Base-by-base conservation (phyloP, 2,888 invertebrate genomes). In the Amiota mariae region DNA sequence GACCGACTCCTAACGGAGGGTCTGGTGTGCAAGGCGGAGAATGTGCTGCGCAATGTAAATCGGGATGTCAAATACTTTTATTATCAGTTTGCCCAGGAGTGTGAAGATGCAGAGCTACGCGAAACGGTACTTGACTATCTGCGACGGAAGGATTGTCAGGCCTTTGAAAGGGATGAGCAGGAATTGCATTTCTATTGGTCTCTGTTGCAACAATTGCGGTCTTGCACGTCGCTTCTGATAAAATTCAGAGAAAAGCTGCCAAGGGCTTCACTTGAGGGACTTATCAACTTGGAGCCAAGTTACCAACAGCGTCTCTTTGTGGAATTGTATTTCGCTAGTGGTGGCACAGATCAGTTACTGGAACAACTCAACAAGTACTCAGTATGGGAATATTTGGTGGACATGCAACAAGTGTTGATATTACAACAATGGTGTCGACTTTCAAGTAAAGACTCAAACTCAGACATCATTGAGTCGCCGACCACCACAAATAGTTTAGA, bases 61-160 rank as follows among this genome's bases (percentile, higher is more conserved):
- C 80, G 88, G 2, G 87, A 90, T 74, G 87, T 88, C 0, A 87
- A 87, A 75, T 85, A 85, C 64, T 85, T 88, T 51, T 90, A 88
- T 68, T 89, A 87, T 70, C 89, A 90, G 73, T 89, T 93, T 63
- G 94, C 94, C 15, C 88, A 91, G 77, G 92, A 92, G 67, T 93
- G 93, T 56, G 91, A 93, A 76, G 91, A 92, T 76, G 80, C 78
- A n/a, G 89, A 89, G 48, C 90, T 94, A 68, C 91, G 94, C 81
- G 93, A 94, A 80, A 93, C 93, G 79, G 91, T 95, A 78, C 92
- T 93, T 18, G 92, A 93, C 70, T 92, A 95, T 85, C 88, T 95
- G 74, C 91, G 91, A 61, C 92, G 92, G 76, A 89, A 91, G 48
- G 88, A 90, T 11, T 89, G 91, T 18, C 73, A 80, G 10, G 77